A percentile compares a stretch with the other conserved stretches of the same genome.
phyloP scores from a whole-genome alignment of 2,888 invertebrate species.

The Glyphotaelius pellucidus region DNA sequence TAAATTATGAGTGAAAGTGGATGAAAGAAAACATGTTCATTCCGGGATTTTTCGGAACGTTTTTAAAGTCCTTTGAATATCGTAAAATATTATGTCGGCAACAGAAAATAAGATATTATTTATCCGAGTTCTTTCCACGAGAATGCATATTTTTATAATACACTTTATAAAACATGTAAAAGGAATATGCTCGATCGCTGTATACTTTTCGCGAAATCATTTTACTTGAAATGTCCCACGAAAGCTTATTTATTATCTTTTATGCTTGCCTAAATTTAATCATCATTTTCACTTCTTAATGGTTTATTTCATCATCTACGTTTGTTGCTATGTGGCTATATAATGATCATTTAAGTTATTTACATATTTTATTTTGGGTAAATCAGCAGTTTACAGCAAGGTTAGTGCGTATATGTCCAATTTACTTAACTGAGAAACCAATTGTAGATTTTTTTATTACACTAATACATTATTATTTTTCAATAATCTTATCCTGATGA shows the following conservation, averaged over 20 bases:
- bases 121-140: neutral
- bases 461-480: too few relatives aligned
- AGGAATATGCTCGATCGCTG: neutral
- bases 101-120: neutral
- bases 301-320: neutral
- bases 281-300: neutral
- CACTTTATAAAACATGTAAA: conserved; percentile 6
- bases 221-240: neutral
- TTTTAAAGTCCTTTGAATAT: neutral
- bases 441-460: too few relatives aligned
- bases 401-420: too few relatives aligned
- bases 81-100: neutral
- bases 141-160: neutral
- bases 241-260: neutral
- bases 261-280: neutral
- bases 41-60: neutral
- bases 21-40: conserved; percentile 2
- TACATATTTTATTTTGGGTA: too few relatives aligned
- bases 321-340: too few relatives aligned
- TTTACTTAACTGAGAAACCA: too few relatives aligned
- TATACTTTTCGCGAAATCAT: neutral
- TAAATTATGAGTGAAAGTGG: conserved; percentile 2
- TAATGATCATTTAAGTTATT: too few relatives aligned
- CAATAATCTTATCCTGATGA: too few relatives aligned
- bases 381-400: too few relatives aligned